Conservation (phyloP, 30 jellyfish, hydroid and myxozoan genomes). For the Aurelia aurita complex sp. Pacific region DNA sequence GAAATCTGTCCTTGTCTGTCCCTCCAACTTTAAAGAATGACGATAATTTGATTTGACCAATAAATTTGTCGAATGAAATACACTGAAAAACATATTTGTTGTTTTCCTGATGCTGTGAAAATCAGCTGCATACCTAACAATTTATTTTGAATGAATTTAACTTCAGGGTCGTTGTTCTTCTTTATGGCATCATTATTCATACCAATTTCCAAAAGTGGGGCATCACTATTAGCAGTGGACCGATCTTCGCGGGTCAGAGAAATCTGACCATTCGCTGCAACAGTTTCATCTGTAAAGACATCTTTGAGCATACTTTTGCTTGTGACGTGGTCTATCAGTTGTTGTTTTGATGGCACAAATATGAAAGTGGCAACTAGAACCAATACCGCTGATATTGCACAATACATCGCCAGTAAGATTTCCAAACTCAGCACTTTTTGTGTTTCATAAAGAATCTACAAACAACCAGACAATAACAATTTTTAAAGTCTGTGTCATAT, state of each 20-base stretch:
- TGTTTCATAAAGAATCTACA: constrained; percentile 60
- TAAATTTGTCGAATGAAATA: too few species aligned
- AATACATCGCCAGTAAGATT: constrained; percentile 44
- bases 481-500: too few species aligned
- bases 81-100: too few species aligned
- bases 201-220: too few species aligned
- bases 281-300: constrained; percentile 13
- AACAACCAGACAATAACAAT: background rate
- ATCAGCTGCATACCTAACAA: background rate
- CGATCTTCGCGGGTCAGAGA: background rate
- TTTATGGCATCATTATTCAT: too few species aligned
- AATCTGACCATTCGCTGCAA: background rate
- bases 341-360: constrained; percentile 55
- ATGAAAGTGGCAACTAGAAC: constrained; percentile 47
- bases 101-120: too few species aligned
- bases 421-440: constrained; percentile 41
- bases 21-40: too few species aligned
- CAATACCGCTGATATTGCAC: constrained; percentile 41
- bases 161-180: background rate
- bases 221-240: background rate
- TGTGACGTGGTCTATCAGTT: constrained; percentile 33
- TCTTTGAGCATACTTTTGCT: constrained; percentile 14
- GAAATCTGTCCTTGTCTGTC: too few species aligned
- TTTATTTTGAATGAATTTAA: background rate
- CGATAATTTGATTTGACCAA: too few species aligned